Base-by-base conservation (phyloP, 1,140 invertebrate genomes). In the Papilio aristodemus region DNA sequence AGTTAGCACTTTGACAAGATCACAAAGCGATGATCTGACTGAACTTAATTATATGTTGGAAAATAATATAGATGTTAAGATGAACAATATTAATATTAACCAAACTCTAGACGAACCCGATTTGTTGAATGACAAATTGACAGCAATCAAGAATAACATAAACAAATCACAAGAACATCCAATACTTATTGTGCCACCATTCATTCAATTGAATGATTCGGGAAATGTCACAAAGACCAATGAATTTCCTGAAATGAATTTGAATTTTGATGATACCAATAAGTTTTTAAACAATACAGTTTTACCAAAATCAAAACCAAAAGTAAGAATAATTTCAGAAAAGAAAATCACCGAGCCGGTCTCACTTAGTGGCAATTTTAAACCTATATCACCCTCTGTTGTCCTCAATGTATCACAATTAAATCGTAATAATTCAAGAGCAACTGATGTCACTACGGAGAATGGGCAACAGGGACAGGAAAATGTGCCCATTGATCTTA, bases 291-390 rank as follows among this genome's bases (percentile, higher is more conserved):
- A 13, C 4, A 5, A 13, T 37, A 7, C 38, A 25, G 64, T 9
- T 41, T 19, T 11, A 64, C 8, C 59, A 9, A 74, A 72, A 39
- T 79, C 64, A 71, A 69, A 71, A 68, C 68, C 71, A 19, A 81
- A 74, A 73, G 63, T 78, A 27, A 78, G 67, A 71, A 89, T 87
- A 68, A 71, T 85, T 71, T 86, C 83, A 25, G 77, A 84, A 62
- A 83, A 85, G 41, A 84, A 78, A 74, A 79, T 87, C 37, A 68
- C 59, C 46, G 69, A 77, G 9, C 81, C 81, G 7, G 70, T 80
- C 62, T 50, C 71, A 58, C 62, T 85, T 11, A 70, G 36, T 19
- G 82, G 79, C 36, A 72, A 77, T 54, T 75, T 89, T 62, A 68
- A 82, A 68, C 74, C 75, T 14, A 68, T 90, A 9, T 78, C 81